A percentile compares a stretch with the other conserved stretches of the same genome.
Conservation (phyloP, 2,113 vertebrate species). For the Theristicus caerulescens region DNA sequence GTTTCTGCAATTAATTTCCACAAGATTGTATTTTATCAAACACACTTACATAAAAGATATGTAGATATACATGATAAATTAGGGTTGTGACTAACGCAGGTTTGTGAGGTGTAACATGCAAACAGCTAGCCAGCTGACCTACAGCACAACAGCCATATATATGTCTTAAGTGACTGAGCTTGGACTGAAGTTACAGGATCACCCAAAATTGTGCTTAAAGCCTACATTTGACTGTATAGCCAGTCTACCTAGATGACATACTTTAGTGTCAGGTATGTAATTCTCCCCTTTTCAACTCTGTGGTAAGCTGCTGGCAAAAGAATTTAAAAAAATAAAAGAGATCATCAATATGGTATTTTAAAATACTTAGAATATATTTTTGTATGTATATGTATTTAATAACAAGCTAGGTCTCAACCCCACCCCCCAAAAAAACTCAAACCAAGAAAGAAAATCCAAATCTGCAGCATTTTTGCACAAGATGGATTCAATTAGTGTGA, state of each 20-base stretch:
- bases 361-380: background rate
- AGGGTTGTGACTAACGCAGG: background rate
- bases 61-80: fast-evolving
- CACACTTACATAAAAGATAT: fast-evolving
- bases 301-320: background rate
- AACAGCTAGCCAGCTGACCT: background rate
- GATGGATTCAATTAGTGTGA: background rate
- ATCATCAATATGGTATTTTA: background rate
- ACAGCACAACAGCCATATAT: background rate
- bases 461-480: background rate
- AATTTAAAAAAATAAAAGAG: background rate
- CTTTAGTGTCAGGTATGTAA: background rate
- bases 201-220: background rate
- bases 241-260: background rate
- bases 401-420: background rate
- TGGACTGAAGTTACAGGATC: background rate
- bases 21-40: background rate
- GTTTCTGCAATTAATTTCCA: background rate
- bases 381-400: background rate
- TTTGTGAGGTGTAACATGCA: background rate
- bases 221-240: background rate
- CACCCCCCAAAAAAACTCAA: background rate
- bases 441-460: background rate
- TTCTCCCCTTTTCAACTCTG: background rate
- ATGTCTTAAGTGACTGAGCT: background rate